A percentile compares a stretch with the other conserved stretches of the same genome.
Evolutionary conservation across 1,140 invertebrate genomes (phyloP).

Genomic region (Riptortus pedestris): DNA sequence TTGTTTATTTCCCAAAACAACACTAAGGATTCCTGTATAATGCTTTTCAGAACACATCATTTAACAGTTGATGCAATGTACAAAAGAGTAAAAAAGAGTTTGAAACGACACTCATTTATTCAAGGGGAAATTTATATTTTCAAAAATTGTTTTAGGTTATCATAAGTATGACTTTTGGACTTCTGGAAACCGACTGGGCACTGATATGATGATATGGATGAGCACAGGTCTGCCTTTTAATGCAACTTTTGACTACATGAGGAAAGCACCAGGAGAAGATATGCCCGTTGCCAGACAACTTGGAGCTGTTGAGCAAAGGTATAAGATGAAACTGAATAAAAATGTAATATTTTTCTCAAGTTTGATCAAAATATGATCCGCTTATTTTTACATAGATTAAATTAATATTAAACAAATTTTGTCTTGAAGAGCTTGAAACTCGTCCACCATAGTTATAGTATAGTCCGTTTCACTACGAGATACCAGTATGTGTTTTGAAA

Average conservation of each 20-base stretch:
- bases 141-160: conserved; percentile 45
- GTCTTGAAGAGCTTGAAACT: not conserved
- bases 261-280: conserved; percentile 38
- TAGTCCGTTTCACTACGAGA: no score
- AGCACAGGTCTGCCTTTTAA: conserved; percentile 77
- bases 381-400: not conserved
- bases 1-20: no score
- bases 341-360: no score
- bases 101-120: no score
- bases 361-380: not conserved
- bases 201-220: conserved; percentile 81
- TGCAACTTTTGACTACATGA: conserved; percentile 72
- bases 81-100: no score
- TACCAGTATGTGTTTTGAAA: no score
- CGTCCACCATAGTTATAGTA: not conserved
- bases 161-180: conserved; percentile 79
- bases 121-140: no score
- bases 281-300: conserved; percentile 33
- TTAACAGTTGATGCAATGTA: no score
- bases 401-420: not conserved
- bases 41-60: no score
- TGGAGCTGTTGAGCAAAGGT: conserved; percentile 51
- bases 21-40: no score
- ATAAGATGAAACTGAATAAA: conserved; percentile 35
- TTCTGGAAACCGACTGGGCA: conserved; percentile 74